Evolutionary conservation across 2,797 vertebrate genomes (phyloP).

Genomic region (Alauda arvensis): DNA sequence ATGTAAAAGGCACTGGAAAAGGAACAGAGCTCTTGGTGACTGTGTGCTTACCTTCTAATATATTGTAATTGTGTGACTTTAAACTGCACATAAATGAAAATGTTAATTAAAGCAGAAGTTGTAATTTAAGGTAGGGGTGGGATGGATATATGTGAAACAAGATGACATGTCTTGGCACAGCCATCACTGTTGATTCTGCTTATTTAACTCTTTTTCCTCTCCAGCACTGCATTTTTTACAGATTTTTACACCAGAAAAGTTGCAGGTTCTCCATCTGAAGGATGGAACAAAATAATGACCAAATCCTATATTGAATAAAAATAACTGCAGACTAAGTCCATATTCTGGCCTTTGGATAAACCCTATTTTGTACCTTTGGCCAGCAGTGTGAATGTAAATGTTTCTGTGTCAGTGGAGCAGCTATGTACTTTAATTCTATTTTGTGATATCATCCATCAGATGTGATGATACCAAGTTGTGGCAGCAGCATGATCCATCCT

Average conservation of each 20-base stretch:
- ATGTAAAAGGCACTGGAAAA: slow-evolving; percentile 13
- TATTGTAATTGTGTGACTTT: not conserved
- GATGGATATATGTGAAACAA: not conserved
- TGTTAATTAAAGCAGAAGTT: not conserved
- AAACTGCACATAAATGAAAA: not conserved
- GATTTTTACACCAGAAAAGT: not conserved
- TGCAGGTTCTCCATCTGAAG: not conserved
- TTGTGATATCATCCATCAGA: not conserved
- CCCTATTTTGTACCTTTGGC: not conserved
- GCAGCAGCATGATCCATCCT: not conserved
- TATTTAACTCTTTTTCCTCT: not conserved
- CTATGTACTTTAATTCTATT: not conserved
- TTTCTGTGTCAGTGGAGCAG: not conserved
- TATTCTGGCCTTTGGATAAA: not conserved
- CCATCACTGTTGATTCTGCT: not conserved
- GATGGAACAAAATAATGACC: not conserved
- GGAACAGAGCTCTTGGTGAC: not conserved
- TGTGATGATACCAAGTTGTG: not conserved
- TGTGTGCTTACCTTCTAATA: not conserved
- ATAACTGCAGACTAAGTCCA: not conserved
- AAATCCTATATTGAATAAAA: not conserved
- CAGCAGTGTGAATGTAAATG: not conserved
- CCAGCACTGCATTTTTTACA: not conserved
- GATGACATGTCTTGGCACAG: not conserved
- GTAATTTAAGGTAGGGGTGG: not conserved